phyloP scores from a whole-genome alignment of 2,113 vertebrate species.

The Origma solitaria region DNA sequence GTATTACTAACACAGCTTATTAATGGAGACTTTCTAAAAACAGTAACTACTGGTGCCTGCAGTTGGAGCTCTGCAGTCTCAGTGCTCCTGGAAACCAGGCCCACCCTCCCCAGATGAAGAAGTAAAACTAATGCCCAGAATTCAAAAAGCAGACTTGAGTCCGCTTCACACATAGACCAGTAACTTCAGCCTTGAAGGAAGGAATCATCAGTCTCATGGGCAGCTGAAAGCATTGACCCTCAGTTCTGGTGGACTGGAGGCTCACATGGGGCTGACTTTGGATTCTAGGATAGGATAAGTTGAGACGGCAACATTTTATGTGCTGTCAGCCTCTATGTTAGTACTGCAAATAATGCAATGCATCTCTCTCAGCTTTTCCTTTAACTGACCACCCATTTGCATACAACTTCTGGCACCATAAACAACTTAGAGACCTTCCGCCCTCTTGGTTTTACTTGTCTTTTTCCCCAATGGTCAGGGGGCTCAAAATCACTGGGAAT shows the following conservation, averaged over 20 bases:
- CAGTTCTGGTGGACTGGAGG: background rate
- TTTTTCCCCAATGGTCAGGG: background rate
- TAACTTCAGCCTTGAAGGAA: background rate
- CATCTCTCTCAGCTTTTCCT: background rate
- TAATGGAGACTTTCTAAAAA: background rate
- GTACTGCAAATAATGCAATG: background rate
- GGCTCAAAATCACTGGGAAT: background rate
- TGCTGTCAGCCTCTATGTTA: accelerated
- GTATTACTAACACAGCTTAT: background rate
- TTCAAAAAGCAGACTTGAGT: background rate
- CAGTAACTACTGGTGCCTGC: background rate
- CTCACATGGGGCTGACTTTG: background rate
- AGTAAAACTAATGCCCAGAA: background rate
- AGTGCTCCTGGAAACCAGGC: background rate
- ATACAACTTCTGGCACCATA: background rate
- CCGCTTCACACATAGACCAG: background rate
- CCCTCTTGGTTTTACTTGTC: background rate
- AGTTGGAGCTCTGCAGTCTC: background rate
- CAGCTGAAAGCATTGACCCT: background rate
- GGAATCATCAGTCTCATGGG: background rate
- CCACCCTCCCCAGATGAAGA: background rate
- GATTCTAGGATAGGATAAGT: background rate
- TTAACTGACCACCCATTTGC: background rate
- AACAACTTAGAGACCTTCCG: background rate
- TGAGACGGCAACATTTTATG: background rate